Percentiles rank a stretch among this genome's conserved stretches.
phyloP scores from a whole-genome alignment of 1,140 invertebrate species.

The Arctopsyche grandis region DNA sequence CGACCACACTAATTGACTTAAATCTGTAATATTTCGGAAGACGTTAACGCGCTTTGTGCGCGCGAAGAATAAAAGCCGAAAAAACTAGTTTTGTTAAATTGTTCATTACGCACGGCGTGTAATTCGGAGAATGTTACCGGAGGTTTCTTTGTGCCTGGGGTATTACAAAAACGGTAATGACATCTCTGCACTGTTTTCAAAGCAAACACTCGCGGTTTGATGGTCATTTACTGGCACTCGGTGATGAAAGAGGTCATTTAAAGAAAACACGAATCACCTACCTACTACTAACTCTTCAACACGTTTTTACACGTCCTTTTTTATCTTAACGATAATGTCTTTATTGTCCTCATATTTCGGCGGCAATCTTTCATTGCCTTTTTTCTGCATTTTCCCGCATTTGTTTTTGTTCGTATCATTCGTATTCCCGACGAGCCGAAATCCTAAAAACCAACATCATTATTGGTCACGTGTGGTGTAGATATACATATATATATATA shows the following conservation, averaged over 20 bases:
- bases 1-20: not conserved
- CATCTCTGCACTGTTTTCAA: constrained; percentile 24
- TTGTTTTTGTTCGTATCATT: not conserved
- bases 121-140: constrained; percentile 22
- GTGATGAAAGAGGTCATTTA: constrained; percentile 32
- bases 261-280: constrained; percentile 31
- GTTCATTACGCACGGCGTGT: constrained; percentile 22
- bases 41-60: not conserved
- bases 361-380: not conserved
- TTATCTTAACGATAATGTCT: constrained; percentile 21
- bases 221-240: constrained; percentile 26
- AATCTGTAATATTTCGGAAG: not conserved
- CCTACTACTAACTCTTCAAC: not conserved
- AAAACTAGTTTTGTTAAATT: constrained; percentile 4
- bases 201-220: constrained; percentile 27
- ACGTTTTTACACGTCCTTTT: constrained; percentile 14
- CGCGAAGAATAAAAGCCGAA: not conserved
- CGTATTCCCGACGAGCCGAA: not conserved
- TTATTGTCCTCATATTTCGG: constrained; percentile 12
- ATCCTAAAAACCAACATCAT: no score
- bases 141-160: not conserved
- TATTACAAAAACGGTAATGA: constrained; percentile 34
- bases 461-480: no score
- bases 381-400: not conserved
- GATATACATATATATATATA: no score